These are phyloP conservation scores for Terebella lapidaria DNA, from an alignment of 2,888 invertebrate species.

Conservation along the genomic window DNA sequence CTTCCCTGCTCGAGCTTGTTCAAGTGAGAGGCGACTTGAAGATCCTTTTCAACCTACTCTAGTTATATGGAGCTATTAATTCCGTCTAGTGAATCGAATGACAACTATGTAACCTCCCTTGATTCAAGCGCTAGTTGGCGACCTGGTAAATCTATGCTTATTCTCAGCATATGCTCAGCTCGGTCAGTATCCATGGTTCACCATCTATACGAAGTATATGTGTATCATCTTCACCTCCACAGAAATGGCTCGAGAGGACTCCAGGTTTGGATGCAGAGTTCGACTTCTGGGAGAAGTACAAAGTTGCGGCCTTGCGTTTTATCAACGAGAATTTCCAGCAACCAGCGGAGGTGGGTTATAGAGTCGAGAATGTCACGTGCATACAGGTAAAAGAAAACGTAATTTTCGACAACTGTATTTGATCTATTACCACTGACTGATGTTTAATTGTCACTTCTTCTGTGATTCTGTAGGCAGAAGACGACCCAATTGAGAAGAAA, in stretches of 20 bases:
- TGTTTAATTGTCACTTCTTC: no score
- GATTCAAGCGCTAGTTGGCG: no score
- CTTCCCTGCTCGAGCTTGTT: conserved; percentile 78
- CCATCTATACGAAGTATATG: conserved; percentile 60
- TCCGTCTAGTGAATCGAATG: no score
- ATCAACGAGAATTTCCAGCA: conserved; percentile 56
- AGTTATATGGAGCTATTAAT: no score
- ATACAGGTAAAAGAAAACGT: no score
- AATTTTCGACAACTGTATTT: no score
- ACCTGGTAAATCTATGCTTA: no score
- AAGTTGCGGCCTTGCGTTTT: conserved; percentile 60
- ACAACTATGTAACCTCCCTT: no score
- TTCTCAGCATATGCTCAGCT: no score
- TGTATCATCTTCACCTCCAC: neutral
- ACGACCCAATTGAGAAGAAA: conserved; percentile 29
- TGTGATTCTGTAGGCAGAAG: neutral
- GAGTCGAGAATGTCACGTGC: no score
- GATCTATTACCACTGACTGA: no score
- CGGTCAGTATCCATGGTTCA: conserved; percentile 92
- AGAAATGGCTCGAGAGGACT: conserved; percentile 85
- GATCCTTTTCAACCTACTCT: no score
- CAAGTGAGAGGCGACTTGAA: conserved; percentile 56
- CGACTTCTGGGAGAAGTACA: conserved; percentile 91
- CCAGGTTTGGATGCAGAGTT: conserved; percentile 74
- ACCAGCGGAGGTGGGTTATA: conserved; percentile 41